Evolutionary conservation across 1,140 invertebrate species (phyloP).

Genomic region (Polypedilum pembai): DNA sequence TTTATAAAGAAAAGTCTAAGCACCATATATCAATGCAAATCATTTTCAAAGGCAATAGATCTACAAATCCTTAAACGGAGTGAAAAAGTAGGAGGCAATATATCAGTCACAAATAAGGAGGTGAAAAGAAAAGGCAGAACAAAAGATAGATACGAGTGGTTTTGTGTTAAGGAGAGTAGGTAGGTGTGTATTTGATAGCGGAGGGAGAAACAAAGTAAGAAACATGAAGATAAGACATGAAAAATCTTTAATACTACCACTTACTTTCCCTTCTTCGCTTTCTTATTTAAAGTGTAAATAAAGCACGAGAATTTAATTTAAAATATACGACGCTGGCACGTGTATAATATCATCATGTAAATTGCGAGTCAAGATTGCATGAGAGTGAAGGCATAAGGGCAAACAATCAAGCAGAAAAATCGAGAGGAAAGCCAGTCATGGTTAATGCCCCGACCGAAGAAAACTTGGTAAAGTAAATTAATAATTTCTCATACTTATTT

Average conservation of each 20-base stretch:
- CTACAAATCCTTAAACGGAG: too few relatives aligned
- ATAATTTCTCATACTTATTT: conserved; percentile 19
- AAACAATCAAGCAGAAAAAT: not conserved
- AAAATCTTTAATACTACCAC: not conserved
- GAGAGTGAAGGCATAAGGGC: not conserved
- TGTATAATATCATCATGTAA: conserved; percentile 1
- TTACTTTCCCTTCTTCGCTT: not conserved
- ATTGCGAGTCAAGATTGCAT: not conserved
- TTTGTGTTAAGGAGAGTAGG: not conserved
- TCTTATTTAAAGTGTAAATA: conserved; percentile 17
- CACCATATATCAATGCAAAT: too few relatives aligned
- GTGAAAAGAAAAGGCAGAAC: not conserved
- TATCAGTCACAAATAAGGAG: not conserved
- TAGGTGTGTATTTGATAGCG: too few relatives aligned
- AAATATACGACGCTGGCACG: conserved; percentile 22
- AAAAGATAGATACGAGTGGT: not conserved
- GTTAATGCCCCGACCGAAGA: too few relatives aligned
- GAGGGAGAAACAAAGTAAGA: not conserved
- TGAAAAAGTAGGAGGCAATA: not conserved
- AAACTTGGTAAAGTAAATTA: not conserved
- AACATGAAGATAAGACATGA: conserved; percentile 18
- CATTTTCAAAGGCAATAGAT: too few relatives aligned
- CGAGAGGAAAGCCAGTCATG: not conserved
- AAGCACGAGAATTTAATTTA: conserved; percentile 27
- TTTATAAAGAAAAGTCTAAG: too few relatives aligned